These are phyloP conservation scores for Acronicta psi DNA, from an alignment of 2,888 invertebrate species.

Conservation along the genomic window DNA sequence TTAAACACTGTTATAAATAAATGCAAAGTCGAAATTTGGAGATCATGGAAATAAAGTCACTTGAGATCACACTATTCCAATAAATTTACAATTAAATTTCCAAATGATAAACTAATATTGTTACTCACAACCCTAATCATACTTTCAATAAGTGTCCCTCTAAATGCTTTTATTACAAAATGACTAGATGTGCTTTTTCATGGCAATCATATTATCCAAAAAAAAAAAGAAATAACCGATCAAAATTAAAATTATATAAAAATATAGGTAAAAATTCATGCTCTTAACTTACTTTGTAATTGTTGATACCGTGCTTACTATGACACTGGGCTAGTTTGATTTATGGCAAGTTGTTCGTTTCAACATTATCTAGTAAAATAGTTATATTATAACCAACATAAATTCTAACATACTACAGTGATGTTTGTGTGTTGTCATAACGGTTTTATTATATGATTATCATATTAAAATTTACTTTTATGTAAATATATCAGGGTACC, in stretches of 20 bases:
- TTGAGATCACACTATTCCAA: conserved; percentile 83
- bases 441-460: conserved; percentile 12
- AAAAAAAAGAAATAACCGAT: conserved; percentile 56
- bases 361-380: conserved; percentile 53
- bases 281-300: conserved; percentile 62
- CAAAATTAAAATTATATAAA: conserved; percentile 59
- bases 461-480: conserved; percentile 21
- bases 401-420: conserved; percentile 37
- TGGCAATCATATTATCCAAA: conserved; percentile 73
- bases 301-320: conserved; percentile 51
- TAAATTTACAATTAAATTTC: conserved; percentile 69
- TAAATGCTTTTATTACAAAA: conserved; percentile 80
- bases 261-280: conserved; percentile 60
- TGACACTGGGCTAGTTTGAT: conserved; percentile 64
- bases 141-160: conserved; percentile 69
- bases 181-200: conserved; percentile 82
- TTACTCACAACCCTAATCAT: conserved; percentile 87
- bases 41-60: conserved; percentile 79
- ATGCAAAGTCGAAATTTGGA: conserved; percentile 82
- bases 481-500: conserved; percentile 27
- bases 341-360: conserved; percentile 68
- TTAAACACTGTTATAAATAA: conserved; percentile 74
- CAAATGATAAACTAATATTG: conserved; percentile 81
- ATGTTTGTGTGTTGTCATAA: conserved; percentile 29
- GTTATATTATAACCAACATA: conserved; percentile 30